Percentiles rank a stretch among this genome's conserved stretches.
Conservation (phyloP, 2,888 invertebrate genomes). For the Xestia rhomboidea region DNA sequence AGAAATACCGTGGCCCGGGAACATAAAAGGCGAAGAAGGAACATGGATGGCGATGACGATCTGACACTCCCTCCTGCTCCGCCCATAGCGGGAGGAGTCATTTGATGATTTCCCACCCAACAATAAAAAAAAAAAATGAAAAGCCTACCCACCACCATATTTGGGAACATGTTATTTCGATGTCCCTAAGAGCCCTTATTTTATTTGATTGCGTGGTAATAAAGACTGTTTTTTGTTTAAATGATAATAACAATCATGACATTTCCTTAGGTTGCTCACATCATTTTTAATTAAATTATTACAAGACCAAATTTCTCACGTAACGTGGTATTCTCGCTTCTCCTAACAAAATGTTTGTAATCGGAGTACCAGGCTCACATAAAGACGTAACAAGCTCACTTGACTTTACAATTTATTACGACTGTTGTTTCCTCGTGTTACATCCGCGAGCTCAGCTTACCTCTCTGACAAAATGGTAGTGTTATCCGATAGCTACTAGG, state of each 20-base stretch:
- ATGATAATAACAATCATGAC: not conserved
- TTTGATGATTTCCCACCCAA: no score
- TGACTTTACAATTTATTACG: slow-evolving; percentile 33
- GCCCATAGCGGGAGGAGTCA: no score
- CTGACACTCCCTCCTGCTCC: no score
- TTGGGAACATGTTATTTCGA: no score
- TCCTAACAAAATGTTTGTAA: slow-evolving; percentile 16
- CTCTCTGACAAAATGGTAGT: slow-evolving; percentile 24
- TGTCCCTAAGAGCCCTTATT: no score
- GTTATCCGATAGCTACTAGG: slow-evolving; percentile 23
- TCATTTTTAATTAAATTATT: not conserved
- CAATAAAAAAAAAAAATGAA: no score
- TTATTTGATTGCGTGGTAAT: no score
- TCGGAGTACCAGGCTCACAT: slow-evolving; percentile 41
- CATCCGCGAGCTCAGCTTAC: slow-evolving; percentile 25
- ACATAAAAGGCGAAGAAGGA: no score
- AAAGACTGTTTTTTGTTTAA: no score
- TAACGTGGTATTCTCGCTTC: not conserved
- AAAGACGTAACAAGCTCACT: slow-evolving; percentile 27
- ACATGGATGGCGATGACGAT: no score
- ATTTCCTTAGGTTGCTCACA: not conserved
- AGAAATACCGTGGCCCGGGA: no score
- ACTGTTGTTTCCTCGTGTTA: slow-evolving; percentile 18
- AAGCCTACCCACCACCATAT: no score
- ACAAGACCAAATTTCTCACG: slow-evolving; percentile 5